Evolutionary conservation across 2,888 invertebrate species (phyloP), one percentile per base, ranked within the genome.

Genomic region (Andrena bicolor): DNA sequence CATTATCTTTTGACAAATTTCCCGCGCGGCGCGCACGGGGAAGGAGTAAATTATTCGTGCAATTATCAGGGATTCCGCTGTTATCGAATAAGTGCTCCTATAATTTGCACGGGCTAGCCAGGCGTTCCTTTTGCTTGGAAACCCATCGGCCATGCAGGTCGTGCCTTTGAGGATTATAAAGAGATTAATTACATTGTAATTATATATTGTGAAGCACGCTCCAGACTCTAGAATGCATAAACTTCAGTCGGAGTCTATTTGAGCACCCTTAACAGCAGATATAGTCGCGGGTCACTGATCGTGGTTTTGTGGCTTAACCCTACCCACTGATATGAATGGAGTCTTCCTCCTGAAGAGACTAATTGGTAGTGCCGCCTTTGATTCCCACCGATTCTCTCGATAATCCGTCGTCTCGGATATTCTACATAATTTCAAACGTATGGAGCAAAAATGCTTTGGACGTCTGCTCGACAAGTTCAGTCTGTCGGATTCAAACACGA

Each of bases 301-400:
- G 56, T 64, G 82, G 81, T 76, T 75, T 82, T 76, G 76, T 23
- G 68, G 64, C 61, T 64, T 71, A 72, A 76, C 66, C 68, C 41
- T 76, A 64, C 60, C 51, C 8, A 35, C 48, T 60, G 53, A 61
- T 81, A 76, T 76, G 73, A 82, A 76, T 76, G 64, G 68, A 60
- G 32, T 23, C 35, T 20, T 26, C 30, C 41, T 51, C 48, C 23
- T 48, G 32, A 64, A 72, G 51, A 51, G 32, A 76, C 76, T 82
- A 82, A 72, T 81, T 82, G 76, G 65, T 72, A 49, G 35, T 64
- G 32, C n/a, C 32, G 16, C 26, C 20, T 72, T 76, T 64, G 32
- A 76, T 60, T 53, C 35, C 35, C 35, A n/a, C 23, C 70, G 10
- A 60, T 70, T 71, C 70, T 66, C 70, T 30, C 56, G 35, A 30